Percentiles rank a stretch among this genome's conserved stretches.
These are phyloP conservation scores for Salvelinus namaycush DNA, from an alignment of 2,113 vertebrate species.

Conservation along the genomic window DNA sequence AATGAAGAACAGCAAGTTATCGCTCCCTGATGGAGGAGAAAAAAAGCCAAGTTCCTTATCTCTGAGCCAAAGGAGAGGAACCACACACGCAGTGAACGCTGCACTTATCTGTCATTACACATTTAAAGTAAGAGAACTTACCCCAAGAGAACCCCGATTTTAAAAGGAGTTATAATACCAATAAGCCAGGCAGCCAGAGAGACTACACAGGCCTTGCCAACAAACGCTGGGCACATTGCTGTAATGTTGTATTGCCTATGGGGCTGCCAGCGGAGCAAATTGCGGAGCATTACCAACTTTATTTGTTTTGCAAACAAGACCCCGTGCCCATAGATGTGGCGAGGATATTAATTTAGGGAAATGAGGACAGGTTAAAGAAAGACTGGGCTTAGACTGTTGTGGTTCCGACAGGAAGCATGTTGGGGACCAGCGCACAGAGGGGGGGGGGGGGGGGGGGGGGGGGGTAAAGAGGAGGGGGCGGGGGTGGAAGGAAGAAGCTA, in stretches of 20 bases:
- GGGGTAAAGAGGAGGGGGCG: slow-evolving; percentile 21
- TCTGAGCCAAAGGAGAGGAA: slow-evolving; percentile 57
- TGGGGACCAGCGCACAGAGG: slow-evolving; percentile 20
- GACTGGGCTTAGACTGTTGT: slow-evolving; percentile 67
- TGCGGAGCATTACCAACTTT: slow-evolving; percentile 63
- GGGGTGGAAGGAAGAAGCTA: slow-evolving; percentile 55
- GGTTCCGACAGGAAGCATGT: slow-evolving; percentile 51
- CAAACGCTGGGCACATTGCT: slow-evolving; percentile 28
- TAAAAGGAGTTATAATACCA: slow-evolving; percentile 39
- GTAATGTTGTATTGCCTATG: slow-evolving; percentile 20
- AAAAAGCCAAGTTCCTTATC: slow-evolving; percentile 58
- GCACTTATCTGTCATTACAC: slow-evolving; percentile 70
- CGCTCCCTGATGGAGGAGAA: slow-evolving; percentile 13
- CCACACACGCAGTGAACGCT: slow-evolving; percentile 61
- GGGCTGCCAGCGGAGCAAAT: slow-evolving; percentile 55
- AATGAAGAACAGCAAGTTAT: slow-evolving; percentile 48
- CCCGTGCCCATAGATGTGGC: slow-evolving; percentile 64
- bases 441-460: slow-evolving; percentile 30
- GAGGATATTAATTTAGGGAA: slow-evolving; percentile 70
- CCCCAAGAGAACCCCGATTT: slow-evolving; percentile 69
- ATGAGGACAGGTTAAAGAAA: slow-evolving; percentile 71
- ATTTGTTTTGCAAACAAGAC: slow-evolving; percentile 65
- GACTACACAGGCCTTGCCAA: slow-evolving; percentile 25
- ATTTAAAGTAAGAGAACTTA: slow-evolving; percentile 60
- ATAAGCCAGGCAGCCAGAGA: not conserved